Evolutionary conservation across 2,888 invertebrate genomes (phyloP).

Genomic region (Drosophila diplacantha): DNA sequence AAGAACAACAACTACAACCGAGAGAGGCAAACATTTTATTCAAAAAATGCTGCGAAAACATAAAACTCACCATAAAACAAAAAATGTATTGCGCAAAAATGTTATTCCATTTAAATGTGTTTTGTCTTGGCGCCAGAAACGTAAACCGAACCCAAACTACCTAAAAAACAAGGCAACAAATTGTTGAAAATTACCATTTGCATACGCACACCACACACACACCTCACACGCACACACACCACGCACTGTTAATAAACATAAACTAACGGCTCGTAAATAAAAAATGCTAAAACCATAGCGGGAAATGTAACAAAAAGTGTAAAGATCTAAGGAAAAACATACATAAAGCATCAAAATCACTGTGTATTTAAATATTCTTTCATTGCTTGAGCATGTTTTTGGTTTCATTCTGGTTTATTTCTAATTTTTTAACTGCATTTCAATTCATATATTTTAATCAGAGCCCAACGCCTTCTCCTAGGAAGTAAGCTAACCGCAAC

Average conservation of each 20-base stretch:
- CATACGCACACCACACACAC: conserved; percentile 45
- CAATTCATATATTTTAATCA: conserved; percentile 14
- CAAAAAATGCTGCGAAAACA: conserved; percentile 46
- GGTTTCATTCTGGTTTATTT: conserved; percentile 19
- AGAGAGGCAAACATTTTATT: conserved; percentile 39
- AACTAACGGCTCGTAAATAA: conserved; percentile 65
- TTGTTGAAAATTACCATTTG: conserved; percentile 54
- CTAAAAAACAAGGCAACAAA: conserved; percentile 37
- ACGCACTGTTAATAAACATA: conserved; percentile 53
- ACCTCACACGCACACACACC: conserved; percentile 20
- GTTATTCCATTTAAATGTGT: conserved; percentile 61
- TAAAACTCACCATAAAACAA: conserved; percentile 29
- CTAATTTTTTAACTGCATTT: conserved; percentile 13
- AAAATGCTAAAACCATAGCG: conserved; percentile 8
- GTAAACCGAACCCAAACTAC: conserved; percentile 64
- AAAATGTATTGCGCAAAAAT: conserved; percentile 38
- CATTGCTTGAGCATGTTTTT: conserved; percentile 31
- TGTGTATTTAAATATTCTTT: conserved; percentile 9
- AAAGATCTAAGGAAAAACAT: conserved; percentile 1
- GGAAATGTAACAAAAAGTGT: conserved; percentile 16
- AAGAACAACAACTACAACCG: conserved; percentile 34
- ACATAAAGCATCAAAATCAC: neutral
- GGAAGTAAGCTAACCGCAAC: conserved; percentile 24
- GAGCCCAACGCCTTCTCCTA: conserved; percentile 21
- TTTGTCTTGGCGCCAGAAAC: conserved; percentile 71